Base-by-base conservation (phyloP, 2,888 invertebrate genomes). In the Mythimna loreyi region DNA sequence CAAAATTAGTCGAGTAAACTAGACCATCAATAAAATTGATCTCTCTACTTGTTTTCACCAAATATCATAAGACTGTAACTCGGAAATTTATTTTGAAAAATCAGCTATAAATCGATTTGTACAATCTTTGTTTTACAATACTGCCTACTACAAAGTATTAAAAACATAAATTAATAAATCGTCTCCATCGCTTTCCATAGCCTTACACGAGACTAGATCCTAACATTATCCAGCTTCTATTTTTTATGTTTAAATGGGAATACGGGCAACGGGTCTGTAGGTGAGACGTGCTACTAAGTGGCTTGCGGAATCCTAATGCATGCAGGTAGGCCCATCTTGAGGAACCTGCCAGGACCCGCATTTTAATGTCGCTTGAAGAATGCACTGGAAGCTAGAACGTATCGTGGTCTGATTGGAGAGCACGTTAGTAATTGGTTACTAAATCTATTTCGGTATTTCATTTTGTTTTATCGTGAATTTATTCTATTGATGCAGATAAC, bases 201-300 rank as follows among this genome's bases (percentile, higher is more conserved):
- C 65, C 76, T 13, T 57, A 69, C 80, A 77, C 84, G 83, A 60
- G 88, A 90, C 92, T 94, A 94, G 94, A 92, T 93, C 91, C 93
- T 92, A 93, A 93, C 92, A 94, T 92, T 92, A 92, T 88, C 87
- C 90, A 91, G 90, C 91, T 81, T 93, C 92, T 93, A 93, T 93
- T 96, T 95, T 95, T 95, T 95, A 93, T 91, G 83, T 85, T 87
- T 88, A 90, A 90, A 92, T 92, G 90, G 89, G 92, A 96, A 96
- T 95, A 95, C 95, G 96, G 95, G 95, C 95, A 96, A 94, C 93
- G 90, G 96, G 96, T 96, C 93, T 96, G 92, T 96, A 95, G 96
- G 96, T 96, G 94, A 96, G 92, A 84, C 85, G 79, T 82, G 77
- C 83, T 82, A 82, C 85, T 92, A 92, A 92, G 92, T 91, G 90